Conservation (phyloP, 1,140 invertebrate genomes). For the Helicorthomorpha holstii region DNA sequence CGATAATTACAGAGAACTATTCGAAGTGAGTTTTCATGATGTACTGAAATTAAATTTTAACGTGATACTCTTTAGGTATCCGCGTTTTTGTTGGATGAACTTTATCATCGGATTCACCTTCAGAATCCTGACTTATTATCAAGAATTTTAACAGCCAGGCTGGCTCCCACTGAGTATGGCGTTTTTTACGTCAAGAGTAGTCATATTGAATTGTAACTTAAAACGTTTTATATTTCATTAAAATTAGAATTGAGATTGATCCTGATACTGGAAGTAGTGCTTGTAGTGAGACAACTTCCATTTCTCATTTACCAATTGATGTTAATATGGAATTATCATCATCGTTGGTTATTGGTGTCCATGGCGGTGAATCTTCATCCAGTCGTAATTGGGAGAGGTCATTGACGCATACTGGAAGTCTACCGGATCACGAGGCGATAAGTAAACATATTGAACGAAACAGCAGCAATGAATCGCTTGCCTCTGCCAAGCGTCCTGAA, state of each 20-base stretch:
- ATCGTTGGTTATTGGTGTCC: neutral
- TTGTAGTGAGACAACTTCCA: slow-evolving; percentile 17
- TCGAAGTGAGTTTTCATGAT: slow-evolving; percentile 30
- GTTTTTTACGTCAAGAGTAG: too few species aligned
- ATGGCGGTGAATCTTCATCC: neutral
- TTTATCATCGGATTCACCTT: slow-evolving; percentile 68
- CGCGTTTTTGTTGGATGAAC: slow-evolving; percentile 60
- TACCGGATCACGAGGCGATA: slow-evolving; percentile 52
- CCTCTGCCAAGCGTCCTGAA: neutral
- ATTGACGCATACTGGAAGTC: slow-evolving; percentile 31
- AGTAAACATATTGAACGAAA: slow-evolving; percentile 9
- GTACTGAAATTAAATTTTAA: neutral
- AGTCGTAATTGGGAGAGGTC: neutral
- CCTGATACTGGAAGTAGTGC: slow-evolving; percentile 22
- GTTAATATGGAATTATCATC: neutral
- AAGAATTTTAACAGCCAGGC: slow-evolving; percentile 37
- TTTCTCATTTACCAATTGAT: slow-evolving; percentile 1
- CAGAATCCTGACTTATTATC: slow-evolving; percentile 59
- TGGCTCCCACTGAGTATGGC: too few species aligned
- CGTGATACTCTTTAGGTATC: slow-evolving; percentile 35
- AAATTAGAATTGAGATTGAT: slow-evolving; percentile 16
- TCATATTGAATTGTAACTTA: slow-evolving; percentile 20
- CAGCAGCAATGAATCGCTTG: neutral
- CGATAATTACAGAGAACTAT: slow-evolving; percentile 56
- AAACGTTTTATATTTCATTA: neutral